Evolutionary conservation across 2,888 invertebrate species (phyloP).

Genomic region (Nudaria mundana): DNA sequence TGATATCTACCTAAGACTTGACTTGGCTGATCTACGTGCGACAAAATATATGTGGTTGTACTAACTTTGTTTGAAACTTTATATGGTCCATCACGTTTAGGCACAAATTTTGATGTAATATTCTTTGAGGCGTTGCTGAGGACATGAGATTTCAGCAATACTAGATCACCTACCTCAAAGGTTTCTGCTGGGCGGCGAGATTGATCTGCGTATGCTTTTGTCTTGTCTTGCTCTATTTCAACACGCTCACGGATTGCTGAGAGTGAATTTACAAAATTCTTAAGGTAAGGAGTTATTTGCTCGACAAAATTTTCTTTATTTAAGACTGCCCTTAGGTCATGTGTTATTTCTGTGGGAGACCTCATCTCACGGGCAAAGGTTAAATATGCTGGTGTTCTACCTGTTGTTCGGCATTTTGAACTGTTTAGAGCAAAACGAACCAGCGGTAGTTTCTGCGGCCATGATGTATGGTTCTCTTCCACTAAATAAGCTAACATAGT

Average conservation of each 20-base stretch:
- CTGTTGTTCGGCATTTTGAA: too few relatives aligned
- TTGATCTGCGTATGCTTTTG: conserved; percentile 3
- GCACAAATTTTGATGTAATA: not conserved
- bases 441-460: too few relatives aligned
- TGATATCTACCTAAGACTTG: not conserved
- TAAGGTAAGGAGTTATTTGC: too few relatives aligned
- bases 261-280: not conserved
- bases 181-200: not conserved
- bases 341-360: too few relatives aligned
- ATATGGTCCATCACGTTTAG: conserved; percentile 1
- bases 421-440: too few relatives aligned
- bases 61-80: not conserved
- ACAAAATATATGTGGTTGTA: not conserved
- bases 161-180: not conserved
- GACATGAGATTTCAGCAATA: not conserved
- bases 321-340: too few relatives aligned
- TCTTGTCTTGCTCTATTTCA: not conserved
- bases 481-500: too few relatives aligned
- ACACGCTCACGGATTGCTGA: not conserved
- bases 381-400: too few relatives aligned
- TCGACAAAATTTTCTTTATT: too few relatives aligned
- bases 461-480: too few relatives aligned
- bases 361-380: too few relatives aligned
- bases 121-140: not conserved
- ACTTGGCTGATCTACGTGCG: not conserved